Evolutionary conservation across 2,113 vertebrate genomes (phyloP), one percentile per base, ranked within the genome.

Genomic region (Theropithecus gelada): DNA sequence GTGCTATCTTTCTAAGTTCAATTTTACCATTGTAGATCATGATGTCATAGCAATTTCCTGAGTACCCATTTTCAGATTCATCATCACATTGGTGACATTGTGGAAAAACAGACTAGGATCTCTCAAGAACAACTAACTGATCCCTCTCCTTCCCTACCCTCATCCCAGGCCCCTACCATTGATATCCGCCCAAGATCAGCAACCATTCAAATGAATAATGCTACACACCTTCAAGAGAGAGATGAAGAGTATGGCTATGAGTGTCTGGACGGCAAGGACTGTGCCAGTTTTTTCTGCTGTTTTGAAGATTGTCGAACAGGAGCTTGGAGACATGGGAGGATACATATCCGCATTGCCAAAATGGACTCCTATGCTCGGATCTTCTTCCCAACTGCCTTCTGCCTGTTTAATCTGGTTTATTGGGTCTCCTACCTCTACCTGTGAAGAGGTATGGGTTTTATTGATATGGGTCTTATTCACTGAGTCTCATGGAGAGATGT

Each of bases 171-270:
- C 40, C 99, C 99, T 38, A 99, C 99, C 25, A 99, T 99, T 92
- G 99, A 99, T 98, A 99, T 99, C 97, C 99, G 99, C 23, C 99
- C 99, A 8, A 99, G 99, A 79, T 99, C 99, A 40, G 99, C 99
- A 48, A 99, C 99, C 0, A 99, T 99, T 98, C 99, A 99, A 99
- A 99, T 99, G 99, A 99, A 99, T 99, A 99, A 99, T 98, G 99
- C 99, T 50, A 99, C 99, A 9, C 99, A 99, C 98, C 99, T 99
- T 97, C 99, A 99, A 98, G 99, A 99, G 98, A 98, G 99, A 55
- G 99, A 99, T 92, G 99, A 99, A 97, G 99, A 99, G 85, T 99
- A 99, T 0, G 99, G 99, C 2, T 99, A 99, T 0, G 99, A 99
- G 88, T 99, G 99, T 98, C 99, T 99, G 14, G 99, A 99, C 14